Conservation (phyloP, 2,888 invertebrate species). For the Trisateles emortualis region DNA sequence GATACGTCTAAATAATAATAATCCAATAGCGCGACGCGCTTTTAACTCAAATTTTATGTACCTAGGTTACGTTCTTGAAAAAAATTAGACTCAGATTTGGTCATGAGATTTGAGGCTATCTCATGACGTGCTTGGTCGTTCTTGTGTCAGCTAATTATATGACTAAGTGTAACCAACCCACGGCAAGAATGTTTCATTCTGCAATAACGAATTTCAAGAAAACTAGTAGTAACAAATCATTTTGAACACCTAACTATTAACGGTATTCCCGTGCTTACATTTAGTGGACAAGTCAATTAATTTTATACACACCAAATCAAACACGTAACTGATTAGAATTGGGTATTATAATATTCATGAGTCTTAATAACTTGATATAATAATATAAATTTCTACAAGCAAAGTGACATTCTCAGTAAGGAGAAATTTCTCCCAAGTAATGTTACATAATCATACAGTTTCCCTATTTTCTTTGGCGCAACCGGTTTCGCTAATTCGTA, state of each 20-base stretch:
- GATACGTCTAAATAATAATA: too few species aligned
- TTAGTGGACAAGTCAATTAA: slow-evolving; percentile 26
- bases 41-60: too few species aligned
- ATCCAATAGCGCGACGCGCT: too few species aligned
- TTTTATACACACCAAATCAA: slow-evolving; percentile 33
- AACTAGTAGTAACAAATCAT: slow-evolving; percentile 14
- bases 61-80: too few species aligned
- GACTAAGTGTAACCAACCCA: not conserved
- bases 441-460: slow-evolving; percentile 24
- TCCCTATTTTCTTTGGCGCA: not conserved
- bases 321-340: slow-evolving; percentile 35
- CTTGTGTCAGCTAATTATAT: not conserved
- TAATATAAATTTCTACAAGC: slow-evolving; percentile 37
- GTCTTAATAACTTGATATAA: slow-evolving; percentile 28
- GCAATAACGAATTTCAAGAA: slow-evolving; percentile 12
- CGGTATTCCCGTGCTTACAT: slow-evolving; percentile 18
- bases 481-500: not conserved
- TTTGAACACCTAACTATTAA: slow-evolving; percentile 13
- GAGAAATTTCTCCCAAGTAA: slow-evolving; percentile 35
- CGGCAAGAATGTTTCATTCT: not conserved
- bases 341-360: slow-evolving; percentile 45
- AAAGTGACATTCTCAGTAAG: slow-evolving; percentile 22
- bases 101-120: too few species aligned
- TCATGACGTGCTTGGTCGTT: too few species aligned
- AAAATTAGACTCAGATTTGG: too few species aligned